These are phyloP conservation scores for Pseudorectes ferrugineus DNA, from an alignment of 2,113 vertebrate species.

Conservation along the genomic window DNA sequence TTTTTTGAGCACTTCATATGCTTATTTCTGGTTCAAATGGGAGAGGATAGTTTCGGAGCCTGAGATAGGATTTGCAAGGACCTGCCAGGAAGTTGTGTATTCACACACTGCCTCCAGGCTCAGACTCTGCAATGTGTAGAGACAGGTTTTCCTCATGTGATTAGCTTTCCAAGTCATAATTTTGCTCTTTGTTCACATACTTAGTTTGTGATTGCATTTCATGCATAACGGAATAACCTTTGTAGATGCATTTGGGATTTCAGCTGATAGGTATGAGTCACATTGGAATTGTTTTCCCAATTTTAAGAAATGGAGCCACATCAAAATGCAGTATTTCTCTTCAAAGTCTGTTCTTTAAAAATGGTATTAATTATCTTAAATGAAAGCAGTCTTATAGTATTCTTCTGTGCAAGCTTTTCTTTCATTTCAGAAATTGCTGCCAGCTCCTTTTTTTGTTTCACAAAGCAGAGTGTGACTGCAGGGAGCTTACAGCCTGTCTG, in stretches of 20 bases:
- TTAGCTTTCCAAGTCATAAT: background rate
- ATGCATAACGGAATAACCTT: background rate
- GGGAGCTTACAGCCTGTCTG: constrained; percentile 18
- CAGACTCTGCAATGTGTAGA: background rate
- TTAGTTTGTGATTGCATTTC: background rate
- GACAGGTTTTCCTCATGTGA: background rate
- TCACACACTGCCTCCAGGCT: background rate
- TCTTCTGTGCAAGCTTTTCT: background rate
- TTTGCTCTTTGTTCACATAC: background rate
- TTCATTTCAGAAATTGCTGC: constrained; percentile 27
- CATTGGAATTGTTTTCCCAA: background rate
- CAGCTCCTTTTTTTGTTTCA: background rate
- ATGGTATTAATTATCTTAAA: background rate
- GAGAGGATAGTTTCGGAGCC: background rate
- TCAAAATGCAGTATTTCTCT: background rate
- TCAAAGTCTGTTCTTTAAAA: background rate
- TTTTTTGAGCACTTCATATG: background rate
- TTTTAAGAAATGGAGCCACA: background rate
- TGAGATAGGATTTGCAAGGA: background rate
- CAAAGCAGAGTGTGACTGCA: background rate
- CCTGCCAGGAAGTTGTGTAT: background rate
- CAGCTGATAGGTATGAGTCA: background rate
- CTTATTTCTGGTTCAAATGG: background rate
- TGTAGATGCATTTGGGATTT: background rate
- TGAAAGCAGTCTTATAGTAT: background rate